Evolutionary conservation across 1,140 invertebrate species (phyloP).

Genomic region (Drosophila jambulina): DNA sequence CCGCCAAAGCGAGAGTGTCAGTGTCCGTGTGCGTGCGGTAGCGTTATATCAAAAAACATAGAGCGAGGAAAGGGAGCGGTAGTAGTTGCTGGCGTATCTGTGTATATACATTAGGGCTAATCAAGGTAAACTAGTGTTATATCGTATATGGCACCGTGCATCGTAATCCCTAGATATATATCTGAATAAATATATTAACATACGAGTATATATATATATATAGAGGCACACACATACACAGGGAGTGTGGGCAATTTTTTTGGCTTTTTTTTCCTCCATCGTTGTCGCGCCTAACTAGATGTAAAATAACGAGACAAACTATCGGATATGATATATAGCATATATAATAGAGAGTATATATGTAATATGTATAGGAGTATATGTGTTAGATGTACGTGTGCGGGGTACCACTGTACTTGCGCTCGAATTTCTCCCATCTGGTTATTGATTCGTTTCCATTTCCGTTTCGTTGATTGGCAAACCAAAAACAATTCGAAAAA

Average conservation of each 20-base stretch:
- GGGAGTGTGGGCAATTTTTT: constrained; percentile 28
- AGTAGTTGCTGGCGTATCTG: constrained; percentile 36
- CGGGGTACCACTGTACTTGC: constrained; percentile 53
- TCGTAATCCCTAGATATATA: constrained; percentile 45
- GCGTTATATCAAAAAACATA: constrained; percentile 43
- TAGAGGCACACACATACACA: constrained; percentile 16
- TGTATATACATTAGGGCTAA: constrained; percentile 63
- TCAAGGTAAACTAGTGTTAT: constrained; percentile 64
- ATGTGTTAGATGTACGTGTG: constrained; percentile 38
- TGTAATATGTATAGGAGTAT: constrained; percentile 50
- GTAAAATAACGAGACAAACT: constrained; percentile 57
- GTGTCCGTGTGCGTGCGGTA: constrained; percentile 31
- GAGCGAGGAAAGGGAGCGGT: background rate
- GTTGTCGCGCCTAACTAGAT: constrained; percentile 63
- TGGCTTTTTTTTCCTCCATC: constrained; percentile 49
- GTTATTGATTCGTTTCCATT: constrained; percentile 43
- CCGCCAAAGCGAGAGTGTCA: background rate
- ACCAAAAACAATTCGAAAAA: constrained; percentile 76
- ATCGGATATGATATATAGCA: constrained; percentile 23
- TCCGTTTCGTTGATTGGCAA: constrained; percentile 79
- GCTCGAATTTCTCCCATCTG: constrained; percentile 39
- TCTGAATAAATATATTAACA: constrained; percentile 12
- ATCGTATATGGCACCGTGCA: constrained; percentile 53
- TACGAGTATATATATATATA: constrained; percentile 1
- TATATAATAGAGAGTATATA: constrained; percentile 28